These are phyloP conservation scores for Pongo abelii DNA, from an alignment of 2,113 vertebrate genomes.

Conservation along the genomic window DNA sequence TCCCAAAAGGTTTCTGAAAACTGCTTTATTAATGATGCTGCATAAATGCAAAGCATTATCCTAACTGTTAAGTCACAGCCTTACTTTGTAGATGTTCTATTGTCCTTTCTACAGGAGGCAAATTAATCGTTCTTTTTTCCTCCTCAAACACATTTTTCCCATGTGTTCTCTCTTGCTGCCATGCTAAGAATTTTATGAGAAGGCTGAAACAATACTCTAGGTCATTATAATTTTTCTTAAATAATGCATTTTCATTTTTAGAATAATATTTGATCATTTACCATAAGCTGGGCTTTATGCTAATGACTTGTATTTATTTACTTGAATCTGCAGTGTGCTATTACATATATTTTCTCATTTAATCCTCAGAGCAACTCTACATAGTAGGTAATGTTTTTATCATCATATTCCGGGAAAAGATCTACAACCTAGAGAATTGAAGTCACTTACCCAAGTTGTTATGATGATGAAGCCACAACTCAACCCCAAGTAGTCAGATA, in stretches of 20 bases:
- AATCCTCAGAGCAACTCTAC: not conserved
- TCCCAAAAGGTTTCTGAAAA: conserved; percentile 21
- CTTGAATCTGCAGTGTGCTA: not conserved
- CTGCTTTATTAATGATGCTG: not conserved
- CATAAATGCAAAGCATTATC: not conserved
- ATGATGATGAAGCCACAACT: not conserved
- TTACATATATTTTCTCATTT: not conserved
- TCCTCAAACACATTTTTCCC: not conserved
- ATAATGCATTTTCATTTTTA: not conserved
- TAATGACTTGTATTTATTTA: not conserved
- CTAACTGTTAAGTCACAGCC: not conserved
- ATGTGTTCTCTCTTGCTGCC: not conserved
- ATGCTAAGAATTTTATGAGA: conserved; percentile 29
- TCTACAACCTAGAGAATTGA: not conserved
- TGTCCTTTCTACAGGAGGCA: not conserved
- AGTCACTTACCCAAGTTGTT: conserved; percentile 18
- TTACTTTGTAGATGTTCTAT: not conserved
- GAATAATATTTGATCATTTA: not conserved
- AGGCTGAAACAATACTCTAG: not conserved
- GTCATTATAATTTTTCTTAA: conserved; percentile 10
- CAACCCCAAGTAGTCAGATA: not conserved
- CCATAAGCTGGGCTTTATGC: not conserved
- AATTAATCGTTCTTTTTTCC: not conserved
- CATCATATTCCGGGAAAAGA: not conserved
- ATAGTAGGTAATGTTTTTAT: not conserved